Base-by-base conservation (phyloP, 1,140 invertebrate genomes). In the Drosophila sp. region DNA sequence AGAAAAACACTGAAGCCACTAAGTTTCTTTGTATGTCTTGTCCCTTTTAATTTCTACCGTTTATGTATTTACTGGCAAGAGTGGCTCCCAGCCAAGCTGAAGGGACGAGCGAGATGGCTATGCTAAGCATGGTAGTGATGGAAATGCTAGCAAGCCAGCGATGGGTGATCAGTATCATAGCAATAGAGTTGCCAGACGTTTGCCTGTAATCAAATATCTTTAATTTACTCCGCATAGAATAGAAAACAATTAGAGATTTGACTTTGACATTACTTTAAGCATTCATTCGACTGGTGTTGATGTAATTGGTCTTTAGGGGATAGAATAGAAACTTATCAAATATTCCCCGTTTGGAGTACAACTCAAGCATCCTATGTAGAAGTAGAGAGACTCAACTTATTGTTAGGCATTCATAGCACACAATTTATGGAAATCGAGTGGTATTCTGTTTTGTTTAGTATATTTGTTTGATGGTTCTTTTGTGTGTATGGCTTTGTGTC, bases 401-500 rank as follows among this genome's bases (percentile, higher is more conserved):
- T 38, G 58, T 46, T 58, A 43, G 14, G 38, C 32, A 40, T 70
- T 54, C 46, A 45, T 21, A 36, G 58, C 21, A 13, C 38, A 43
- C 11, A n/a, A 40, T 45, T 45, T 14, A 7, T 16, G 41, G 7
- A 14, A 43, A 11, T 45, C 43, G 27, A 50, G 7, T 50, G 27
- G 25, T 13, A 29, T 16, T 29, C 46, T 14, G 46, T 50, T 50
- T 50, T 48, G n/a, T 18, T 48, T 48, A 29, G 46, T 29, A 8
- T 14, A 16, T 50, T 50, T 50, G 13, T 25, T 38, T 1, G 21
- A 27, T 48, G n/a, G 45, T 29, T 48, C 21, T n/a, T 43, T 43
- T 46, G 38, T 46, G 18, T 29, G 8, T 46, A 54, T 34, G 63
- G 45, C 40, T 57, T 56, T 72, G 18, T 38, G 59, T 41, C 14